These are phyloP conservation scores for Telmatochromis sp. DNA, from an alignment of 2,113 vertebrate genomes.

Conservation along the genomic window DNA sequence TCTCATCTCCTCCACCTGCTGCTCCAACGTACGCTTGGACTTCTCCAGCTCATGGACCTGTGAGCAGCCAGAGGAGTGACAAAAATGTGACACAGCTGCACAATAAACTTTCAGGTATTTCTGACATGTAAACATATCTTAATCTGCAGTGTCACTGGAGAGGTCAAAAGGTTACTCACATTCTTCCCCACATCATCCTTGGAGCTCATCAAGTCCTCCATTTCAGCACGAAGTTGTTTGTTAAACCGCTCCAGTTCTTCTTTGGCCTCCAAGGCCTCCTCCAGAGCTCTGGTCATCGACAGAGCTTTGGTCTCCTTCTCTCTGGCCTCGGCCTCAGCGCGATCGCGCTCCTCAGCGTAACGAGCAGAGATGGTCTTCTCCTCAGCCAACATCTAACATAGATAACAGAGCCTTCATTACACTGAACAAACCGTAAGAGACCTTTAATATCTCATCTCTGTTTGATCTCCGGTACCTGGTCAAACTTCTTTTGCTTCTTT, in stretches of 20 bases:
- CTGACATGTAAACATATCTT: background rate
- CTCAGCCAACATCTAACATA: slow-evolving; percentile 87
- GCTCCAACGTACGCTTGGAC: slow-evolving; percentile 92
- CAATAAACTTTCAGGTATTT: background rate
- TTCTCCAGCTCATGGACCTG: slow-evolving; percentile 95
- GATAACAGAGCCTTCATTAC: background rate
- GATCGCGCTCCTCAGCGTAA: slow-evolving; percentile 89
- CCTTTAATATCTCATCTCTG: background rate
- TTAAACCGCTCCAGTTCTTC: slow-evolving; percentile 93
- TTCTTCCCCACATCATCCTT: slow-evolving; percentile 98
- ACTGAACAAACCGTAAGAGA: background rate
- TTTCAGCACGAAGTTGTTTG: slow-evolving; percentile 91
- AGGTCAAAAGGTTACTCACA: slow-evolving; percentile 65
- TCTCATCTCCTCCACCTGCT: slow-evolving; percentile 95
- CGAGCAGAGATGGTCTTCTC: slow-evolving; percentile 92
- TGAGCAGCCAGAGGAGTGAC: background rate
- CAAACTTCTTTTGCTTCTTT: slow-evolving; percentile 99
- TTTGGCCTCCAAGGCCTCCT: slow-evolving; percentile 90
- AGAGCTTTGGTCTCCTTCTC: slow-evolving; percentile 97
- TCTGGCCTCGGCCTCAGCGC: slow-evolving; percentile 89
- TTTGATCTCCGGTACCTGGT: slow-evolving; percentile 76
- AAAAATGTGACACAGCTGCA: background rate
- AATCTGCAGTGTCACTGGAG: background rate
- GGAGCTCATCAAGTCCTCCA: slow-evolving; percentile 97
- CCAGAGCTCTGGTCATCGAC: slow-evolving; percentile 84